Base-by-base conservation (phyloP, 2,888 invertebrate species). In the Cenopis cana region DNA sequence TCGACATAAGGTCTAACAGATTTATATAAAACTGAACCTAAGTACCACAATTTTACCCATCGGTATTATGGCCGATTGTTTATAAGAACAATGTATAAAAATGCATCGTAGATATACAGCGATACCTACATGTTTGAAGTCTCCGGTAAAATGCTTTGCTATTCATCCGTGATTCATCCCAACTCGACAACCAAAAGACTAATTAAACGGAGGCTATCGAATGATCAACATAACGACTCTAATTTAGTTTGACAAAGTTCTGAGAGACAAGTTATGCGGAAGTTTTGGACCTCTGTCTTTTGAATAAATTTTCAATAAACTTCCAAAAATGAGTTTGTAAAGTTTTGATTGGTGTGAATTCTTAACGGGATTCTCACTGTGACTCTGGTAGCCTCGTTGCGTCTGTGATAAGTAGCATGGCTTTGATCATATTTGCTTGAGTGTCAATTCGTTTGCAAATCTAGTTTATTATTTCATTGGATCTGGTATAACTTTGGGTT, bases 291-390 rank as follows among this genome's bases (percentile, higher is more conserved):
- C 85, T 85, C 84, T 85, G 87, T 88, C 89, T 85, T 87, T 89
- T 90, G 87, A 89, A 87, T 87, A 87, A 89, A 89, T 88, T 89
- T 89, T 86, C 85, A 86, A 87, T 87, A 85, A 88, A 87, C 82
- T 89, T 83, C 82, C 79, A 80, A 85, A 88, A 90, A 88, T 84
- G 85, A 89, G 84, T 89, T 90, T 85, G 81, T 79, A 81, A 87
- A 90, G 83, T 90, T 87, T 82, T 87, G 86, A 89, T 89, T 89
- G 87, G 87, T 83, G 85, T 74, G 83, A 86, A 88, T 87, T 84
- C 81, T 85, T 82, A 76, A 79, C 76, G 76, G 81, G 79, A 81
- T 80, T 77, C 46, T 38, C 65, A 55, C 59, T 59, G 75, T 73
- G 74, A 76, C 75, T 74, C 57, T 68, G 68, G 68, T 52, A 59